A percentile compares a stretch with the other conserved stretches of the same genome.
Evolutionary conservation across 30 jellyfish, hydroid and myxozoan genomes (phyloP).

Genomic region (Aurelia coerulea): DNA sequence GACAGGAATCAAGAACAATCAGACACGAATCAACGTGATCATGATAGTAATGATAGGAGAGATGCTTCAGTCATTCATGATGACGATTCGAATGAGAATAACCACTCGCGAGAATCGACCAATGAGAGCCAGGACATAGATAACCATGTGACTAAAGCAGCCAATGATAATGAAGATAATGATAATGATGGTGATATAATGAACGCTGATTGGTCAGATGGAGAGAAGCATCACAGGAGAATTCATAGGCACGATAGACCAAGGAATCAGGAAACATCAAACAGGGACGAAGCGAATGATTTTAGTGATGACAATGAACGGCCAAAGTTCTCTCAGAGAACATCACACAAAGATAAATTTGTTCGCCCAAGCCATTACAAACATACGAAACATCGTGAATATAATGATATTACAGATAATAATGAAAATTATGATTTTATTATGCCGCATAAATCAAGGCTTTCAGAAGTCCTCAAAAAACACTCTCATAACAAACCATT

Average conservation of each 20-base stretch:
- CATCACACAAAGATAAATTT: neutral
- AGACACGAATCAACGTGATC: too few species aligned
- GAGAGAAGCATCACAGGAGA: neutral
- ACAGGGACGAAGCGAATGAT: neutral
- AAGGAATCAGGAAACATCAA: too few species aligned
- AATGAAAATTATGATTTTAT: conserved; percentile 40
- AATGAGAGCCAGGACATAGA: neutral
- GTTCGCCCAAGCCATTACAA: neutral
- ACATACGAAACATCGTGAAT: neutral
- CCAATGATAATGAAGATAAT: conserved; percentile 53
- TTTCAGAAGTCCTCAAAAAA: conserved; percentile 8
- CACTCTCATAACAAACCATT: conserved; percentile 45
- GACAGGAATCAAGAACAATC: neutral
- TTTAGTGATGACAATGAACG: neutral
- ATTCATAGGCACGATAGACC: neutral
- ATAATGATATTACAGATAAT: conserved; percentile 7
- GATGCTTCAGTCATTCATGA: conserved; percentile 4
- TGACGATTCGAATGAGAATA: neutral
- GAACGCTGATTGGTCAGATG: neutral
- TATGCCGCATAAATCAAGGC: conserved; percentile 47
- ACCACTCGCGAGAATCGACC: neutral
- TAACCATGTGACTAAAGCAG: conserved; percentile 27
- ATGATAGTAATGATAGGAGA: too few species aligned
- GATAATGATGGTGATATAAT: conserved; percentile 24
- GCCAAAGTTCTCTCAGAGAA: too few species aligned